Conservation (phyloP, 2,113 vertebrate species). For the Triplophysa tibetana region DNA sequence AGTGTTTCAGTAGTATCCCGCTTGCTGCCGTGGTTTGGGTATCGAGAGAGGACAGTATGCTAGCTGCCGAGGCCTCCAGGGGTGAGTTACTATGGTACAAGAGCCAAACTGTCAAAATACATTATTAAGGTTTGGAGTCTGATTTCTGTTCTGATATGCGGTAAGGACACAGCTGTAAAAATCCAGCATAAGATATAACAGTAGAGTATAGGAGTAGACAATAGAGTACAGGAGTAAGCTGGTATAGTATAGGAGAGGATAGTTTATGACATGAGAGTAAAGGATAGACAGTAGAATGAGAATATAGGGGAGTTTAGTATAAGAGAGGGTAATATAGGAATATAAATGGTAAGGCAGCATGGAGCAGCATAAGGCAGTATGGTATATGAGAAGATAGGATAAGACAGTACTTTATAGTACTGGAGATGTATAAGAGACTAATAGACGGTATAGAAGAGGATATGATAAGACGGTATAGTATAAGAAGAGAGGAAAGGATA, state of each 20-base stretch:
- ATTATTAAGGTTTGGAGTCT: not conserved
- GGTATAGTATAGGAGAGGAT: no score
- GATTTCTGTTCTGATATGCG: not conserved
- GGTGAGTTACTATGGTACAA: constrained; percentile 63
- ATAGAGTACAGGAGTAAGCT: no score
- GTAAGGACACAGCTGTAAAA: not conserved
- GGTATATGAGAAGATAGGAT: not conserved
- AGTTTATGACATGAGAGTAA: no score
- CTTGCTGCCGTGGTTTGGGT: constrained; percentile 3
- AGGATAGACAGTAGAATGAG: no score
- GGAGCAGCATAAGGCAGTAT: no score
- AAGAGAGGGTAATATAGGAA: no score
- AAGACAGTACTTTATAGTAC: not conserved
- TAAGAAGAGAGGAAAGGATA: not conserved
- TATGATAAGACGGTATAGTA: not conserved
- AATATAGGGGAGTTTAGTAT: no score
- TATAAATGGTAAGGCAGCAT: no score
- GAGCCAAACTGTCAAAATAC: not conserved
- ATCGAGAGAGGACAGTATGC: constrained; percentile 52
- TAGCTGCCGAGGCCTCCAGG: constrained; percentile 62
- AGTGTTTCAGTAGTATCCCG: not conserved
- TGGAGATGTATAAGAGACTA: no score
- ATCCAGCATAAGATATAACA: not conserved
- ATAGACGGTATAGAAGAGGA: no score
- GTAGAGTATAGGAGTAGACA: no score